Base-by-base conservation (phyloP, 2,888 invertebrate genomes). In the Agrotis segetum region DNA sequence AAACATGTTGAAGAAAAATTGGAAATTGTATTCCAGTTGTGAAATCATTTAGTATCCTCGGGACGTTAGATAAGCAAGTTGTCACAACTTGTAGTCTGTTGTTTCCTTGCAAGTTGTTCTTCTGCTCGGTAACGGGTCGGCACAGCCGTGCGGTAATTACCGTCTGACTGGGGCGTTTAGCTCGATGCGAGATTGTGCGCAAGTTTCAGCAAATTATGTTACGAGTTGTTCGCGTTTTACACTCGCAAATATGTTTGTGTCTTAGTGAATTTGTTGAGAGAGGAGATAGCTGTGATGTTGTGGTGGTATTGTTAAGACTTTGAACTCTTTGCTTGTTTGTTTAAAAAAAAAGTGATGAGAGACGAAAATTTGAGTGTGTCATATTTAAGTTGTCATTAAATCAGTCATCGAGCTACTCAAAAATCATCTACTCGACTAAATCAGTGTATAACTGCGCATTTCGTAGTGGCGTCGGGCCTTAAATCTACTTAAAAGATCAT, bases 131-230 rank as follows among this genome's bases (percentile, higher is more conserved):
- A 29, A n/a, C 21, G 16, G 21, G 6, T 14, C 44, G 19, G 56
- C 40, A 40, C 40, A 40, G 11, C 29, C 11, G 29, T 5, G 59
- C 17, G 24, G 52, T 84, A 72, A 81, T 78, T 81, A 72, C 74
- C 65, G 71, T 6, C 61, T 58, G 71, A 70, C 68, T 81, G 59
- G 58, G 55, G 53, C 67, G 77, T 74, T 81, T 68, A 78, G 63
- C 65, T 64, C 67, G 69, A 58, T 55, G 65, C 65, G 74, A 82
- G 78, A 74, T 82, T 77, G 84, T 59, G 65, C 55, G n/a, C 69
- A 73, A 82, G 64, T 74, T 77, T 55, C 56, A 44, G 24, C 52
- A 66, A 81, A 81, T 83, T 76, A 76, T 80, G 70, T 83, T 73
- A 73, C 59, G 49, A 70, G 74, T 68, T 74, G 67, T 78, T 71